Conservation (phyloP, 2,113 vertebrate genomes). For the Microtus oregoni region DNA sequence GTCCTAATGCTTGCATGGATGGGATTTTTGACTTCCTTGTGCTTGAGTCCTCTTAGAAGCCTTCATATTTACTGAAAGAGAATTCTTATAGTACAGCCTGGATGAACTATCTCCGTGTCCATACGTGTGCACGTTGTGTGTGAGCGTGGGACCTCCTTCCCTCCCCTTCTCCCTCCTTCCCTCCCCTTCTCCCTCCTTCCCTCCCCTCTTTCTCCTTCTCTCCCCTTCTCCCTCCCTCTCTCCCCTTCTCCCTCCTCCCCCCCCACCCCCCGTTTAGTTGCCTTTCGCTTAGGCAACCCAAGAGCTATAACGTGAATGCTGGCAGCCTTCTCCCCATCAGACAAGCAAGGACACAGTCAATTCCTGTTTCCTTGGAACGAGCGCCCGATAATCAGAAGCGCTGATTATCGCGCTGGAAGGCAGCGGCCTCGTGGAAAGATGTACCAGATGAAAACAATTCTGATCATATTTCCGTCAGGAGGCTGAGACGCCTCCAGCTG, state of each 20-base stretch:
- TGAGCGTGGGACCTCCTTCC: neutral
- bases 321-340: conserved; percentile 28
- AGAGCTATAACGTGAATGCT: conserved; percentile 54
- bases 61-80: conserved; percentile 28
- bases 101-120: neutral
- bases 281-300: conserved; percentile 44
- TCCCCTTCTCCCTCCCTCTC: no score
- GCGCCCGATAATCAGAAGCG: conserved; percentile 68
- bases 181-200: accelerated
- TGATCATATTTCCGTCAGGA: conserved; percentile 76
- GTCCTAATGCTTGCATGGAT: conserved; percentile 1
- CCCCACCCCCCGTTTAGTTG: neutral
- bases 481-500: conserved; percentile 76
- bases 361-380: conserved; percentile 68
- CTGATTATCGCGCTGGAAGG: conserved; percentile 70
- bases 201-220: neutral
- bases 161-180: neutral
- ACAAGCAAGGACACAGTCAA: conserved; percentile 53
- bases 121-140: neutral
- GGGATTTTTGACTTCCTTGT: conserved; percentile 49
- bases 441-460: conserved; percentile 74
- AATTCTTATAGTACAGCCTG: conserved; percentile 31
- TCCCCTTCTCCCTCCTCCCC: accelerated
- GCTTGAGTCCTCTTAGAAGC: conserved; percentile 38
- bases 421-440: conserved; percentile 62